phyloP scores from a whole-genome alignment of 1,140 invertebrate genomes.

The Steinernema khuongi region DNA sequence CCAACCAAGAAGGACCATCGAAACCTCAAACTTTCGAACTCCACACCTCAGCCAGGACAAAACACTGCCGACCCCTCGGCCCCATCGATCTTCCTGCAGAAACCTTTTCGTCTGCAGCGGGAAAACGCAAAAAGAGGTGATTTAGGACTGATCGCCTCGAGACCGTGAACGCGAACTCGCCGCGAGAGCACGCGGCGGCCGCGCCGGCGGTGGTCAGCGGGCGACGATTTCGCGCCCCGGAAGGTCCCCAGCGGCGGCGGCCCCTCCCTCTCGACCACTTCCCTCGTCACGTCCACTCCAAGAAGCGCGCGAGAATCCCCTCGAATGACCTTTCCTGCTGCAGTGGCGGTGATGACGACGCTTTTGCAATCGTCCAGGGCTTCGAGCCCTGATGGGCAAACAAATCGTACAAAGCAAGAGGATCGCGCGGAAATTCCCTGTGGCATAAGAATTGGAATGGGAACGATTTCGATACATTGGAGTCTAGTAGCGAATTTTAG shows the following conservation, averaged over 20 bases:
- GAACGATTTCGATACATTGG: not conserved
- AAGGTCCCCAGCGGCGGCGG: not conserved
- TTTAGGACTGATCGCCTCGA: too few species aligned
- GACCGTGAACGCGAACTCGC: too few species aligned
- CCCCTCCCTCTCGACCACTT: not conserved
- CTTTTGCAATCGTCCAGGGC: not conserved
- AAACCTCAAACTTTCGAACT: not conserved
- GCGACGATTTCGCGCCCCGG: not conserved
- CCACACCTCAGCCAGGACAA: not conserved
- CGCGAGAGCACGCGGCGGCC: not conserved
- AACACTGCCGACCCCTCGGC: not conserved
- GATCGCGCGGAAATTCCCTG: not conserved
- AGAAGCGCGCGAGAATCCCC: too few species aligned
- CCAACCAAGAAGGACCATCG: too few species aligned
- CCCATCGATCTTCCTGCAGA: not conserved
- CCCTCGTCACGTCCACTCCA: conserved; percentile 10
- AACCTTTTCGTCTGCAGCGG: not conserved
- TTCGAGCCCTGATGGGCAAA: not conserved
- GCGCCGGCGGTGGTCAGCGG: not conserved
- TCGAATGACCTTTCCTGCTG: conserved; percentile 8
- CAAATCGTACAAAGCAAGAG: conserved; percentile 1
- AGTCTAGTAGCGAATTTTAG: too few species aligned
- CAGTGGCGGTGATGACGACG: conserved; percentile 6
- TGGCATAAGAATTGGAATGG: too few species aligned
- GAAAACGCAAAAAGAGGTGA: not conserved